Conservation (phyloP, 2,888 invertebrate species). For the Agrochola lota region DNA sequence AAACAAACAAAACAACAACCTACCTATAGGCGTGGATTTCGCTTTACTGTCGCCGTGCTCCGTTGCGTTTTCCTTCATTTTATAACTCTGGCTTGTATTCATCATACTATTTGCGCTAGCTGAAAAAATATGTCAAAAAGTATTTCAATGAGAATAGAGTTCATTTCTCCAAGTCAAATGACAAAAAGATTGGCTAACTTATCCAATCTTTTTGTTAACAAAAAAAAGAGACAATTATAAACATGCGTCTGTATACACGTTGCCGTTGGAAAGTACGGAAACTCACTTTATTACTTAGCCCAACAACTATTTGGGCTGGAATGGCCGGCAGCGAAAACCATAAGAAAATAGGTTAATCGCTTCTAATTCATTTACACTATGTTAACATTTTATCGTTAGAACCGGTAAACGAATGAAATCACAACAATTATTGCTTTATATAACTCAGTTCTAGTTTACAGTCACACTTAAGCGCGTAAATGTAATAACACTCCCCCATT, state of each 20-base stretch:
- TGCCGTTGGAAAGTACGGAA: slow-evolving; percentile 4
- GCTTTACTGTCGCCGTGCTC: slow-evolving; percentile 81
- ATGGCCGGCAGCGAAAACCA: slow-evolving; percentile 64
- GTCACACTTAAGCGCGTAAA: slow-evolving; percentile 20
- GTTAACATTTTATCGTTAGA: slow-evolving; percentile 43
- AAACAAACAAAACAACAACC: slow-evolving; percentile 54
- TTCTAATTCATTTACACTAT: slow-evolving; percentile 40
- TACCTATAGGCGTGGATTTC: slow-evolving; percentile 86
- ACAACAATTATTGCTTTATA: slow-evolving; percentile 9
- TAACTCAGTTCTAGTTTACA: slow-evolving; percentile 15
- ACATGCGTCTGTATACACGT: not conserved
- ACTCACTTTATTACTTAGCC: slow-evolving; percentile 49
- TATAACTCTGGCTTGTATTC: slow-evolving; percentile 81
- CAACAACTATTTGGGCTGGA: slow-evolving; percentile 41
- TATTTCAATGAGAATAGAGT: slow-evolving; percentile 16
- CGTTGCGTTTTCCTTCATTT: slow-evolving; percentile 81
- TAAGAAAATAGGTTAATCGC: slow-evolving; percentile 61
- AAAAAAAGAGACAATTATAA: not conserved
- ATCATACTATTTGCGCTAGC: slow-evolving; percentile 65
- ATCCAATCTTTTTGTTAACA: not conserved
- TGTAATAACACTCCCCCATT: slow-evolving; percentile 45
- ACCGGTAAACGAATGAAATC: slow-evolving; percentile 7
- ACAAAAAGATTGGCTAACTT: slow-evolving; percentile 10
- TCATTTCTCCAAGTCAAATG: slow-evolving; percentile 18
- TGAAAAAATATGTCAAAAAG: slow-evolving; percentile 50